Percentiles rank a stretch among this genome's conserved stretches.
Evolutionary conservation across 2,797 vertebrate species (phyloP).

Genomic region (Labroides dimidiatus): DNA sequence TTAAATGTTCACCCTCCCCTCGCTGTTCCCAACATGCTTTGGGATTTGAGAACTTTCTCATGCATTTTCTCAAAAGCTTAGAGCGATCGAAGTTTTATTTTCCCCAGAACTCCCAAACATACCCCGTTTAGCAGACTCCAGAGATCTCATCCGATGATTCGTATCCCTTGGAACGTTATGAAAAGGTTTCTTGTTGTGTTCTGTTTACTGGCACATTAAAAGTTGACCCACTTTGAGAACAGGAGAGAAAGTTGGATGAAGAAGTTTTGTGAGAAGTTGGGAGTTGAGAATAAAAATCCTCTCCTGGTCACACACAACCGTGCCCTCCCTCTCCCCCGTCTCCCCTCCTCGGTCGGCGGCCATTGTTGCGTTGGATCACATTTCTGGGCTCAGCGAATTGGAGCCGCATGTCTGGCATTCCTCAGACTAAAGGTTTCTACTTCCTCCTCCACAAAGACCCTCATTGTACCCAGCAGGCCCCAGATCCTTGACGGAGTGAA

Average conservation of each 20-base stretch:
- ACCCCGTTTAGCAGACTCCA: constrained; percentile 1
- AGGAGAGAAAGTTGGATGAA: constrained; percentile 18
- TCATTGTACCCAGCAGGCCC: constrained; percentile 70
- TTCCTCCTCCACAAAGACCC: constrained; percentile 78
- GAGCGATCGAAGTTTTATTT: not conserved
- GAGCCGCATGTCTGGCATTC: constrained; percentile 84
- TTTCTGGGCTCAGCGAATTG: constrained; percentile 78
- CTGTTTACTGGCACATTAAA: constrained; percentile 3
- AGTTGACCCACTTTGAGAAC: constrained; percentile 44
- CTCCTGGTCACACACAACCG: no score
- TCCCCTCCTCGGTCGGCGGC: constrained; percentile 44
- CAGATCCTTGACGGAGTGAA: constrained; percentile 50
- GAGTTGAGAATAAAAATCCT: no score
- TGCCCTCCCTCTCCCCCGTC: no score
- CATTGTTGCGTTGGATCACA: constrained; percentile 76
- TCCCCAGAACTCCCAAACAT: constrained; percentile 9
- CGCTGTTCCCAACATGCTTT: no score
- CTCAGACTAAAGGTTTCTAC: constrained; percentile 79
- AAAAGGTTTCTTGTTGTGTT: constrained; percentile 5
- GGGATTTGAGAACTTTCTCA: not conserved
- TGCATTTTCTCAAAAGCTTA: constrained; percentile 12
- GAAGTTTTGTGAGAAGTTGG: constrained; percentile 11
- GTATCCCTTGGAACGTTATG: constrained; percentile 19
- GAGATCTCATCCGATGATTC: constrained; percentile 30
- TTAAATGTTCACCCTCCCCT: no score